phyloP scores from a whole-genome alignment of 1,140 invertebrate species.

The Lepidurus packardi region DNA sequence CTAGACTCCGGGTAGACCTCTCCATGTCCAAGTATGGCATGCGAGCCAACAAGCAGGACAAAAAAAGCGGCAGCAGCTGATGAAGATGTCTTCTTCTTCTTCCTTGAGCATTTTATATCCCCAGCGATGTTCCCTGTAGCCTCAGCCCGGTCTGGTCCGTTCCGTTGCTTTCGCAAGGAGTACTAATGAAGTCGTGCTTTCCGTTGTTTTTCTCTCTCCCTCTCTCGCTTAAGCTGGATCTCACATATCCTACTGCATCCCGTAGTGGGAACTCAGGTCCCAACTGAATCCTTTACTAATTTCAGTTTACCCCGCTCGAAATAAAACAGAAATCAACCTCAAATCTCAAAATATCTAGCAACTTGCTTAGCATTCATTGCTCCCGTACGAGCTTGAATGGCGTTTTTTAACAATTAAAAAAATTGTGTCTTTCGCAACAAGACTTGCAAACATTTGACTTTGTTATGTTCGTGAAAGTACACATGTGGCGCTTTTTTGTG shows the following conservation, averaged over 20 bases:
- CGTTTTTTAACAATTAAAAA: too few relatives aligned
- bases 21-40: conserved; percentile 17
- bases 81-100: conserved; percentile 15
- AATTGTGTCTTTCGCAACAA: too few relatives aligned
- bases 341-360: not conserved
- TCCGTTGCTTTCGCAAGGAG: not conserved
- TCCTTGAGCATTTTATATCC: not conserved
- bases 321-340: not conserved
- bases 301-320: not conserved
- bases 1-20: conserved; percentile 16
- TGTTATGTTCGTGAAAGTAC: too few relatives aligned
- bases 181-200: conserved; percentile 4
- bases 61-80: not conserved
- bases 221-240: not conserved
- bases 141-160: not conserved
- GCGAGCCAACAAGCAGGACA: not conserved
- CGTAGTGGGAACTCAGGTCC: not conserved
- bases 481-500: too few relatives aligned
- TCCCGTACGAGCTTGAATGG: not conserved
- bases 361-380: not conserved
- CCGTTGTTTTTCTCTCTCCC: not conserved
- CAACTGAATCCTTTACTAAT: too few relatives aligned
- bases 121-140: not conserved
- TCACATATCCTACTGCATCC: not conserved
- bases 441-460: too few relatives aligned